phyloP scores from a whole-genome alignment of 2,797 vertebrate species.

The Telmatherina bonti region DNA sequence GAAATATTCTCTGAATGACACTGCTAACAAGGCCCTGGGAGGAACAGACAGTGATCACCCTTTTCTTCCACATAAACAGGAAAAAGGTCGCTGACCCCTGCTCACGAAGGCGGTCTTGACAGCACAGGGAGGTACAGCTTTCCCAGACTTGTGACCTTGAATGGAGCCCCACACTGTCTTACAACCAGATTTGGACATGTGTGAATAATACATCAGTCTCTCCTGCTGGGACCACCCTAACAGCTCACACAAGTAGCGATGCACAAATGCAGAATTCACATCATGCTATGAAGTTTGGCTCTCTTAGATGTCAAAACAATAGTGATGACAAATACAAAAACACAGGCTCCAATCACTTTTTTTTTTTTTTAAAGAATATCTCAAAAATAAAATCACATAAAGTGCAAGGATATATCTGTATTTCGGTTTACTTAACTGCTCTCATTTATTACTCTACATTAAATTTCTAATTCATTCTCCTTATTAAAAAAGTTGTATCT shows the following conservation, averaged over 20 bases:
- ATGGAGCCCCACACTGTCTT: constrained; percentile 53
- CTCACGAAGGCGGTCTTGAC: constrained; percentile 64
- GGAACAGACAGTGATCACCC: constrained; percentile 15
- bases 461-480: constrained; percentile 13
- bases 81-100: constrained; percentile 69
- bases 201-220: constrained; percentile 80
- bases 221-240: constrained; percentile 60
- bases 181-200: constrained; percentile 64
- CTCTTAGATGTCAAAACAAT: constrained; percentile 44
- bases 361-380: too few relatives aligned
- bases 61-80: constrained; percentile 27
- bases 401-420: not conserved
- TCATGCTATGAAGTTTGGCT: constrained; percentile 44
- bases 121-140: constrained; percentile 61
- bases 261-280: constrained; percentile 57
- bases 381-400: not conserved
- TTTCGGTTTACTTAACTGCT: not conserved
- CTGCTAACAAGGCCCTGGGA: constrained; percentile 50
- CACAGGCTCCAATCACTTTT: not conserved
- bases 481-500: constrained; percentile 8
- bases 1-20: constrained; percentile 43
- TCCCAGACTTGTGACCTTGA: constrained; percentile 76
- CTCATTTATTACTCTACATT: constrained; percentile 21
- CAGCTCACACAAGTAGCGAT: constrained; percentile 38
- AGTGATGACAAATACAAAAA: constrained; percentile 36